Percentiles rank a stretch among this genome's conserved stretches.
Evolutionary conservation across 2,888 invertebrate species (phyloP).

Genomic region (Minunthozetes semirufus): DNA sequence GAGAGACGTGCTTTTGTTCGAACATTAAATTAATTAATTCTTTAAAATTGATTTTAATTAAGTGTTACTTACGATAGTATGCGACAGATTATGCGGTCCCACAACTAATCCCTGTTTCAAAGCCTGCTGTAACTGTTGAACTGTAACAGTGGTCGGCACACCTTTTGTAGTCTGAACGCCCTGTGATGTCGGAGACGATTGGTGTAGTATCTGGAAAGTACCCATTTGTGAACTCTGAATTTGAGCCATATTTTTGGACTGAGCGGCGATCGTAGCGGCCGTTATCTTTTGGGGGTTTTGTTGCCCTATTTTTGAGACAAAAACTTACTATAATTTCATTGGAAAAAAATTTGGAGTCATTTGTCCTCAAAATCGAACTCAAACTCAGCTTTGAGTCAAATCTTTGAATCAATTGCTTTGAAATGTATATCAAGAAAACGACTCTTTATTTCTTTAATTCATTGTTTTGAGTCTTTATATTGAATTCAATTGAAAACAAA

Average conservation of each 20-base stretch:
- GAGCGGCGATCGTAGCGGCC: not conserved
- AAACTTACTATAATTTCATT: not conserved
- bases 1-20: not conserved
- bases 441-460: not conserved
- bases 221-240: not conserved
- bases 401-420: too few species aligned
- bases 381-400: too few species aligned
- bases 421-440: too few species aligned
- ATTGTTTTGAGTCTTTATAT: too few species aligned
- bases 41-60: not conserved
- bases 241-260: not conserved
- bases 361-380: not conserved
- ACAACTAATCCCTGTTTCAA: slow-evolving; percentile 38
- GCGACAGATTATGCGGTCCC: not conserved
- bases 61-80: not conserved
- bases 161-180: slow-evolving; percentile 34
- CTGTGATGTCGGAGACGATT: slow-evolving; percentile 21
- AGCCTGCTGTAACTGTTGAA: slow-evolving; percentile 42
- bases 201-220: slow-evolving; percentile 33
- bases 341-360: not conserved
- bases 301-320: not conserved
- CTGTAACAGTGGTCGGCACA: slow-evolving; percentile 36
- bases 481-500: not conserved
- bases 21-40: not conserved
- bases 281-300: not conserved